Conservation (phyloP, 2,888 invertebrate genomes). For the Crossocerus cetratus region DNA sequence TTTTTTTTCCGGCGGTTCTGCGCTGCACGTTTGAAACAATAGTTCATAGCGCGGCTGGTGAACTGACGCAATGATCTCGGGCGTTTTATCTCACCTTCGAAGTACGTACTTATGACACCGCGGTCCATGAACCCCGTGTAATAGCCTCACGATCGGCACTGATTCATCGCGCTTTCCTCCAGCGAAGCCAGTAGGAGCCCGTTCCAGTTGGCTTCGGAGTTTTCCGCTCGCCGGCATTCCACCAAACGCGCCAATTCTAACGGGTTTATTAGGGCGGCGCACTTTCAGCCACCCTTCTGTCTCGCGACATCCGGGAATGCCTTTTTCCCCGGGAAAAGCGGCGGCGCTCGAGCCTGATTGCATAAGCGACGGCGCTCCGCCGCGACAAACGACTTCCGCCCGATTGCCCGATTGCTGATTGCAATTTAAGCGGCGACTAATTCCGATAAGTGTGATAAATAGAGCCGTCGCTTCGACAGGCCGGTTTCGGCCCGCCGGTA, state of each 20-base stretch:
- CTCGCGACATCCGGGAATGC: constrained; percentile 40
- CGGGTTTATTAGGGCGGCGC: constrained; percentile 42
- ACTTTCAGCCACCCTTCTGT: constrained; percentile 21
- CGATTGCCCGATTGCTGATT: constrained; percentile 31
- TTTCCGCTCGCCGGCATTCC: constrained; percentile 11
- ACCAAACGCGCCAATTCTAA: constrained; percentile 38
- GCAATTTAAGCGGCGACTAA: constrained; percentile 37
- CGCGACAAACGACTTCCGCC: constrained; percentile 45
- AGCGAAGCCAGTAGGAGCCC: constrained; percentile 15
- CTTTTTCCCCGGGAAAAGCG: constrained; percentile 14
- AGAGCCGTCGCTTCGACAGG: constrained; percentile 26
- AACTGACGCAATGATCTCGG: constrained; percentile 41
- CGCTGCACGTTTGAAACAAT: constrained; percentile 43
- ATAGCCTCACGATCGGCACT: constrained; percentile 21
- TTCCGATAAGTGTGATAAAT: constrained; percentile 35
- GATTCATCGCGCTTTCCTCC: constrained; percentile 36
- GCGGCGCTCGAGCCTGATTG: constrained; percentile 22
- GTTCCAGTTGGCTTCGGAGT: constrained; percentile 8
- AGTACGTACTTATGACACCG: constrained; percentile 15
- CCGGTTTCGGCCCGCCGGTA: background rate
- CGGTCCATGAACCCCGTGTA: constrained; percentile 21
- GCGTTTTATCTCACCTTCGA: constrained; percentile 34
- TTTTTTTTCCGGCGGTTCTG: constrained; percentile 17
- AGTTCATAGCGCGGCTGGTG: constrained; percentile 23
- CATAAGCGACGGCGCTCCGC: constrained; percentile 29